Percentiles rank a stretch among this genome's conserved stretches.
Evolutionary conservation across 2,888 invertebrate genomes (phyloP).

Genomic region (Drosophila falleni): DNA sequence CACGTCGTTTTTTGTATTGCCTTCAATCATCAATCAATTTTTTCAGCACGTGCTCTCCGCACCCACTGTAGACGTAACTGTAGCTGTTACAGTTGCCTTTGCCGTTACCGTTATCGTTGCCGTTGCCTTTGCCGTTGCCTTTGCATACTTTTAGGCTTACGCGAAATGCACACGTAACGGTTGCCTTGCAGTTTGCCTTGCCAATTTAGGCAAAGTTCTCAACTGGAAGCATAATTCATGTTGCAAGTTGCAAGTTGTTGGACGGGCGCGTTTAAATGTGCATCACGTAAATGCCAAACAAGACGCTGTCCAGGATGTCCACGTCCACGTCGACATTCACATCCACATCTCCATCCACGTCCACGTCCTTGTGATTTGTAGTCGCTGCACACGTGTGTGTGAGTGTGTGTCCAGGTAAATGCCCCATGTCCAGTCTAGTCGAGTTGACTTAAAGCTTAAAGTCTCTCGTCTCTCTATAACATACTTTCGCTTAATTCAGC

Average conservation of each 20-base stretch:
- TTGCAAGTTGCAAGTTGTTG: slow-evolving; percentile 56
- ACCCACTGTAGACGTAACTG: slow-evolving; percentile 20
- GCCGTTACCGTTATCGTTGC: slow-evolving; percentile 3
- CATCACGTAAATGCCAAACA: slow-evolving; percentile 78
- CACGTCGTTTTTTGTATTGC: slow-evolving; percentile 72
- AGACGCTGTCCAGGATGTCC: slow-evolving; percentile 61
- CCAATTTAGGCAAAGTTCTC: slow-evolving; percentile 70
- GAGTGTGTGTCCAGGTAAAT: slow-evolving; percentile 45
- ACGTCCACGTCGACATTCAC: slow-evolving; percentile 34
- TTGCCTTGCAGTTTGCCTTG: slow-evolving; percentile 65
- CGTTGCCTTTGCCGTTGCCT: slow-evolving; percentile 25
- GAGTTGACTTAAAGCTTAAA: slow-evolving; percentile 47
- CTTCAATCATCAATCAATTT: slow-evolving; percentile 81
- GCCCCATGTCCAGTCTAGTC: slow-evolving; percentile 49
- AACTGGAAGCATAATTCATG: slow-evolving; percentile 73
- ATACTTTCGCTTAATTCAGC: slow-evolving; percentile 61
- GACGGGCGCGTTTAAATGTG: slow-evolving; percentile 69
- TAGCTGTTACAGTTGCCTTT: not conserved
- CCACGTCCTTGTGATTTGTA: slow-evolving; percentile 64
- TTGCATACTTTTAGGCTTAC: slow-evolving; percentile 62
- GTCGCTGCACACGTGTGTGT: slow-evolving; percentile 51
- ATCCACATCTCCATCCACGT: slow-evolving; percentile 33
- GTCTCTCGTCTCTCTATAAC: slow-evolving; percentile 19
- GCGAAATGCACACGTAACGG: slow-evolving; percentile 59
- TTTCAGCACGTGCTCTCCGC: slow-evolving; percentile 67